Percentiles rank a stretch among this genome's conserved stretches.
phyloP scores from a whole-genome alignment of 2,888 invertebrate genomes.

The Pollenia griseotomentosa region DNA sequence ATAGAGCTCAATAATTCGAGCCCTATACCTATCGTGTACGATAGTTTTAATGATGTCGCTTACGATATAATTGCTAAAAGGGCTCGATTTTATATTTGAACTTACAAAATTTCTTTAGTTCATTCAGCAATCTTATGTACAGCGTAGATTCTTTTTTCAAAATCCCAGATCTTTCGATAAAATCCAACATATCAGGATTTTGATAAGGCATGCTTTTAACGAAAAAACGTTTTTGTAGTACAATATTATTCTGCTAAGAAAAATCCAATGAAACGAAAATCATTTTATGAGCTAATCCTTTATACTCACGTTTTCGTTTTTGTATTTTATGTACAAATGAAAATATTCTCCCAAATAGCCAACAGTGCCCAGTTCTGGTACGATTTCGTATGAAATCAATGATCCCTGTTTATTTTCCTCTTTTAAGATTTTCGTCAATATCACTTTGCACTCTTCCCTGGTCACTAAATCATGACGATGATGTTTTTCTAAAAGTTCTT shows the following conservation, averaged over 20 bases:
- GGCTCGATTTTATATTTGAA: conserved; percentile 23
- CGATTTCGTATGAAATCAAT: conserved; percentile 74
- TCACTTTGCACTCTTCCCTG: conserved; percentile 75
- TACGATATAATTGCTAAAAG: too few species aligned
- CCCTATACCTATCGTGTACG: too few species aligned
- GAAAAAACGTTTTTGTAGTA: conserved; percentile 75
- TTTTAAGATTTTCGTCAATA: conserved; percentile 75
- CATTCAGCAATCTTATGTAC: conserved; percentile 77
- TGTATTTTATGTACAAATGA: conserved; percentile 77
- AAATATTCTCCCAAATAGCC: conserved; percentile 81
- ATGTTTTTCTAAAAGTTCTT: conserved; percentile 63
- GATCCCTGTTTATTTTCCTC: conserved; percentile 71
- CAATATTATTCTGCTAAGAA: conserved; percentile 25
- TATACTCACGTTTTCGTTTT: conserved; percentile 71
- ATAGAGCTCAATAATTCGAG: too few species aligned
- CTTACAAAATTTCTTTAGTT: conserved; percentile 78
- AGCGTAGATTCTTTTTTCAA: conserved; percentile 78
- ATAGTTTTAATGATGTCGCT: too few species aligned
- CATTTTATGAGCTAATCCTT: not conserved
- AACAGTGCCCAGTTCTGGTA: conserved; percentile 76
- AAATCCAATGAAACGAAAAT: not conserved
- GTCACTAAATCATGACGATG: conserved; percentile 76
- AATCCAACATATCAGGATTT: conserved; percentile 74
- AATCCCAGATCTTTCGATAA: conserved; percentile 75
- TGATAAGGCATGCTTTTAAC: conserved; percentile 78